Evolutionary conservation across 1,140 invertebrate genomes (phyloP), one percentile per base, ranked within the genome.

Genomic region (Neodiprion virginianus): DNA sequence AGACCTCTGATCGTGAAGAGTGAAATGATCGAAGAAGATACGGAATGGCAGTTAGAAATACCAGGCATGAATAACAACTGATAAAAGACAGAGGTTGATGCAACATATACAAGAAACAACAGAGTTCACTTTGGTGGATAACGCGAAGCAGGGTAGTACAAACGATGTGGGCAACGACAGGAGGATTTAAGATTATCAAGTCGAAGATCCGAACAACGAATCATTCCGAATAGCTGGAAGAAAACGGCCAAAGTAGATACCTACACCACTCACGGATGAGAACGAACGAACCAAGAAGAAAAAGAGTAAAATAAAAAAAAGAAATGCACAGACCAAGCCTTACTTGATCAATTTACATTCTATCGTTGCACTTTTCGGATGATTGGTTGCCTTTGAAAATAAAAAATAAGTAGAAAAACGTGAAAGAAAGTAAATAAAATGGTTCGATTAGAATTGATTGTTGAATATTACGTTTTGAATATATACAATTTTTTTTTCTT

Each of bases 311-410:
- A 48, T 75, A 48, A 78, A 68, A 77, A 77, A 21, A 50, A 75
- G 69, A 23, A 48, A 69, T 61, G 66, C 49, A 68, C 74, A 67
- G 68, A 79, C 87, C 85, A 85, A 84, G 87, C 84, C 88, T 88
- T 89, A 88, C 88, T 89, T 88, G 87, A 89, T 89, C 88, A 89
- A 88, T 86, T 83, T 85, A 88, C 86, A 88, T 88, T 82, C 70
- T 65, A 76, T 40, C 73, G 67, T 74, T 72, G 48, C 48, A 75
- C 73, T 86, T 85, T 85, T 84, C 78, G 79, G 72, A 81, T 74
- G 77, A 83, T 85, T 84, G 82, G 83, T 85, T 82, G 78, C 72
- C 72, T 83, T 84, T 83, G 28, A 40, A 40, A 40, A 77, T 76
- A 48, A 72, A 78, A n/a, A 79, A 78, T 74, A 48, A 72, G 48